Evolutionary conservation across 2,113 vertebrate genomes (phyloP), one percentile per base, ranked within the genome.

Genomic region (Hemibagrus wyckioides): DNA sequence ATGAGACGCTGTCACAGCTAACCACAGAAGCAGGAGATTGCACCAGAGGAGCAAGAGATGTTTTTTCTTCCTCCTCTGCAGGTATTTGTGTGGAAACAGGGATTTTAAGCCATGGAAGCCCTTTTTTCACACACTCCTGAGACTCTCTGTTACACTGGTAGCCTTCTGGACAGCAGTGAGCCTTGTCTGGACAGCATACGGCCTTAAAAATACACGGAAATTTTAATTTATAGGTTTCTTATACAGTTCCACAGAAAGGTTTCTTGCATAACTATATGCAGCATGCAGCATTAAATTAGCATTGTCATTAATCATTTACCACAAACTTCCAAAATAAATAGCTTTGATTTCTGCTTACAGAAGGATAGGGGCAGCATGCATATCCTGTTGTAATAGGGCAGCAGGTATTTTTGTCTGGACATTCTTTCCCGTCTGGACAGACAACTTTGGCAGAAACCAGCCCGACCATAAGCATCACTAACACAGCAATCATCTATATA

Each of bases 151-250:
- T 86, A 65, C 95, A 96, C 0, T 1, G 65, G 87, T 11, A 95
- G 0, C 83, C 92, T 2, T 56, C 25, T 1, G 95, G 95, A 86
- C 95, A 96, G 91, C 95, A 95, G 91, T 95, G 93, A 59, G 76
- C 5, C 83, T 83, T 15, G 90, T 96, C 95, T 6, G 90, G 0
- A 77, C 95, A 96, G 83, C 95, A 95, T 50, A 94, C 92, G 0
- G 93, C 95, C 95, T 95, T 83, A 30, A 71, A 75, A 75, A 57
- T 11, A 82, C 11, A 82, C 10, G 73, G 9, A 86, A 1, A 13
- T 30, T 71, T 71, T 54, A 39, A 21, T 36, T 83, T 71, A 39
- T 13, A 36, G 25, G 28, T 56, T 80, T 7, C 33, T 56, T 10
- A 71, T n/a, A 48, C 4, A 65, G 41, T 8, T 25, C 33, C 25